Evolutionary conservation across 2,888 invertebrate species (phyloP), one percentile per base, ranked within the genome.

Genomic region (Harpagoxenus sublaevis): DNA sequence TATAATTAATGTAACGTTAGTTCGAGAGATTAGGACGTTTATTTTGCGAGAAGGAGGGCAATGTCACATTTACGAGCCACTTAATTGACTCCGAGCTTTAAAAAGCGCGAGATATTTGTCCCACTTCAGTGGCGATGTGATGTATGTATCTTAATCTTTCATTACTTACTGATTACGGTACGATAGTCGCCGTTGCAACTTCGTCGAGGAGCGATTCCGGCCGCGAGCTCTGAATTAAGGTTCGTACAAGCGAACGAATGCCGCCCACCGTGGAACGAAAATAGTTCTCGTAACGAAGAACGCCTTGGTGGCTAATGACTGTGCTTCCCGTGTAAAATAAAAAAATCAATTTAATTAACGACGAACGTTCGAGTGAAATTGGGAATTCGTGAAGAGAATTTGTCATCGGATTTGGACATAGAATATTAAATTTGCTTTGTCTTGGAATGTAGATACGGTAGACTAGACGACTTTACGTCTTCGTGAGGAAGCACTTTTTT

Each of bases 1-100:
- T 65, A 28, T 48, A 55, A 48, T 81, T 45, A 48, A 60, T 28
- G 39, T 70, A 48, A 70, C 35, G 70, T 60, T 66, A 60, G 48
- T 48, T 70, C 23, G 23, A 3, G 28, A 10, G 39, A 51, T 12
- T 39, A 28, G 28, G 12, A 35, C 28, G 12, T 51, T 66, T 53
- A 53, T 53, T 53, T 65, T 53, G 53, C 42, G 31, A 48, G 39
- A 48, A 53, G 23, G 39, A 28, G 45, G 23, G 18, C 23, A 45
- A 70, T 31, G n/a, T 70, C 35, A 60, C 15, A 3, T 35, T 79
- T 70, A 23, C 35, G 18, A 48, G 28, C 39, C 18, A 23, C 60
- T 70, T 23, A 23, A 23, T 23, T 28, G 57, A 60, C 23, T 71
- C 6, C 3, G 6, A 31, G 15, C 15, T 35, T 48, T 8, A 3